Percentiles rank a stretch among this genome's conserved stretches.
These are phyloP conservation scores for Scolopax bukidnonensis DNA, from an alignment of 2,797 vertebrate species.

Conservation along the genomic window DNA sequence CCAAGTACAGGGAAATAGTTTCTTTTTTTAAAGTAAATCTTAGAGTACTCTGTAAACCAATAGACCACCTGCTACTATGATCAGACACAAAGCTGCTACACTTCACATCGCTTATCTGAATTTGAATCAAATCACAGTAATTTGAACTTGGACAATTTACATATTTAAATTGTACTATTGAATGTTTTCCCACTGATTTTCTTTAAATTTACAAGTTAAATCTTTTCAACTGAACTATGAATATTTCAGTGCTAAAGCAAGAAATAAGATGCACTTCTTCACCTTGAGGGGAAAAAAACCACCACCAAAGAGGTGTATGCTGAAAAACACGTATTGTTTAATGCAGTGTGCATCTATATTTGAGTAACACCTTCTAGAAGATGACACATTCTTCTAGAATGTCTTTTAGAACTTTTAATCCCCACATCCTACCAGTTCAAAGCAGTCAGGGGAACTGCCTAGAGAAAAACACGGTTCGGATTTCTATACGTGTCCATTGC, in stretches of 20 bases:
- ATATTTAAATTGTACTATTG: not conserved
- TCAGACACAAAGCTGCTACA: not conserved
- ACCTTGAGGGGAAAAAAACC: accelerated
- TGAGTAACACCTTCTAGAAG: not conserved
- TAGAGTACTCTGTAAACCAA: not conserved
- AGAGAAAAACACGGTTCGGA: not conserved
- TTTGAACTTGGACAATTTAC: not conserved
- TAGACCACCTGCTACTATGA: not conserved
- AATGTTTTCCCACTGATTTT: not conserved
- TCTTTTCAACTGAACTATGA: not conserved
- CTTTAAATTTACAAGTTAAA: not conserved
- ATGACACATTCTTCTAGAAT: not conserved
- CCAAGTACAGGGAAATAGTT: not conserved
- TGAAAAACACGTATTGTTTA: not conserved
- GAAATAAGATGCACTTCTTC: not conserved
- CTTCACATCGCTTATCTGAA: not conserved
- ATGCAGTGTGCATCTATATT: not conserved
- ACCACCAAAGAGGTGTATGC: not conserved
- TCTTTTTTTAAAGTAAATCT: not conserved
- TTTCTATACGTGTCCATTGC: not conserved
- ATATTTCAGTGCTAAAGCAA: not conserved
- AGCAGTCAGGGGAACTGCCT: not conserved
- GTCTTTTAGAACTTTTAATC: not conserved
- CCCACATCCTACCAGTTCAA: not conserved
- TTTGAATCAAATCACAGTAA: not conserved